These are phyloP conservation scores for Hyposmocoma kahamanoa DNA, from an alignment of 1,140 invertebrate species.

Conservation along the genomic window DNA sequence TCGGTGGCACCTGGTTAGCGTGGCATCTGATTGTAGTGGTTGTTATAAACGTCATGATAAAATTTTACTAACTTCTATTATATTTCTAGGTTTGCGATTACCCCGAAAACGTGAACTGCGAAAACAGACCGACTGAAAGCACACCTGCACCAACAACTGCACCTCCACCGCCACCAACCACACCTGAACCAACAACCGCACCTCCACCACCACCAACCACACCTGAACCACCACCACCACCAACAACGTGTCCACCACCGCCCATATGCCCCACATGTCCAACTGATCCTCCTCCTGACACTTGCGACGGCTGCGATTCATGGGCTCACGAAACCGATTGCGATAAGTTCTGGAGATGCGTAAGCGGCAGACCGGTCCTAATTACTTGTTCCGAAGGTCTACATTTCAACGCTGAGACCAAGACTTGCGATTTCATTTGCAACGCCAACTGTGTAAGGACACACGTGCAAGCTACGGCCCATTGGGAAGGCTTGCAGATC, in stretches of 20 bases:
- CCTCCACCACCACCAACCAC: neutral
- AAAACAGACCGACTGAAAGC: neutral
- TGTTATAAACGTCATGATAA: too few relatives aligned
- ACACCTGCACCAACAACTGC: too few relatives aligned
- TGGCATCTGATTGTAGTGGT: too few relatives aligned
- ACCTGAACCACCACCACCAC: neutral
- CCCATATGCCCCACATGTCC: too few relatives aligned
- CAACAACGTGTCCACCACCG: too few relatives aligned
- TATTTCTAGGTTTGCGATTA: slow-evolving; percentile 43
- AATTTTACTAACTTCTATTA: too few relatives aligned
- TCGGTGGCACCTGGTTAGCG: too few relatives aligned
- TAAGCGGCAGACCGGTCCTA: slow-evolving; percentile 46
- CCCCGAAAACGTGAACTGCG: slow-evolving; percentile 21
- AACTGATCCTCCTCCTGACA: slow-evolving; percentile 12
- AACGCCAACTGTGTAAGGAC: slow-evolving; percentile 17
- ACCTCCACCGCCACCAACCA: too few relatives aligned
- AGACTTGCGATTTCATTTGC: slow-evolving; percentile 26
- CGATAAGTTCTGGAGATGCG: slow-evolving; percentile 72
- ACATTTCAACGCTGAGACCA: slow-evolving; percentile 64
- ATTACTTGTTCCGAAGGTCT: slow-evolving; percentile 68
- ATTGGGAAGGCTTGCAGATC: slow-evolving; percentile 6
- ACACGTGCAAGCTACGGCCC: slow-evolving; percentile 6
- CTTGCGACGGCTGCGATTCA: slow-evolving; percentile 32
- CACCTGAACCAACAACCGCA: too few relatives aligned
- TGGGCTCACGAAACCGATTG: slow-evolving; percentile 68